Evolutionary conservation across 2,797 vertebrate species (phyloP).

Genomic region (Sparus aurata): DNA sequence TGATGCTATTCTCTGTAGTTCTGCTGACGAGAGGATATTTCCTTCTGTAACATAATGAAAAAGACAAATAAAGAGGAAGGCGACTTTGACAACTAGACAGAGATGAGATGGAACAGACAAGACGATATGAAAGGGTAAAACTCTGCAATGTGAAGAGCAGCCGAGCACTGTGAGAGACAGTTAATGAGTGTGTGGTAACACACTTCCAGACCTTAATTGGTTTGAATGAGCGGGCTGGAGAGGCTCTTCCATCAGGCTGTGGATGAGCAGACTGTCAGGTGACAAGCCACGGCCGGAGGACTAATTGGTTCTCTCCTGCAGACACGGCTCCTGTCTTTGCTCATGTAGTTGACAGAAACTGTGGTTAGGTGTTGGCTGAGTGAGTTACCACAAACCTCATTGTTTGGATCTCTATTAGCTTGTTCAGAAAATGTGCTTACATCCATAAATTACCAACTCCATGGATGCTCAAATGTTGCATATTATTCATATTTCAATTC

Average conservation of each 20-base stretch:
- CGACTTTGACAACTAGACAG: conserved; percentile 5
- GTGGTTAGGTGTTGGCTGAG: conserved; percentile 26
- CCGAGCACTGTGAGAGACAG: conserved; percentile 60
- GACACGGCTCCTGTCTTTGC: conserved; percentile 44
- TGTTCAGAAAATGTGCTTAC: conserved; percentile 7
- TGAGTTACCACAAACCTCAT: conserved; percentile 30
- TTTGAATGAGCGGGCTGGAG: conserved; percentile 76
- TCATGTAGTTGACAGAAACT: conserved; percentile 46
- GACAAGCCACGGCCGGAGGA: conserved; percentile 66
- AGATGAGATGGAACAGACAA: conserved; percentile 32
- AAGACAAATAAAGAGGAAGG: neutral
- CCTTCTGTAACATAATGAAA: conserved; percentile 21
- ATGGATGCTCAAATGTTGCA: neutral
- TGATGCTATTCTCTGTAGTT: conserved; percentile 51
- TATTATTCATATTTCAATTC: neutral
- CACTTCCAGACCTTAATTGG: conserved; percentile 78
- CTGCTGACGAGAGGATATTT: conserved; percentile 55
- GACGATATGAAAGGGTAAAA: conserved; percentile 42
- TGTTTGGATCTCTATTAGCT: conserved; percentile 39
- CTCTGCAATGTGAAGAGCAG: conserved; percentile 53
- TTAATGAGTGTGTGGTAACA: conserved; percentile 79
- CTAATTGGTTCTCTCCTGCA: conserved; percentile 77
- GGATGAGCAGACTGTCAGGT: conserved; percentile 77
- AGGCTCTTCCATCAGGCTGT: conserved; percentile 74
- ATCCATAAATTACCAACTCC: neutral